Conservation (phyloP, 2,888 invertebrate species). For the Strigamia crassipes region DNA sequence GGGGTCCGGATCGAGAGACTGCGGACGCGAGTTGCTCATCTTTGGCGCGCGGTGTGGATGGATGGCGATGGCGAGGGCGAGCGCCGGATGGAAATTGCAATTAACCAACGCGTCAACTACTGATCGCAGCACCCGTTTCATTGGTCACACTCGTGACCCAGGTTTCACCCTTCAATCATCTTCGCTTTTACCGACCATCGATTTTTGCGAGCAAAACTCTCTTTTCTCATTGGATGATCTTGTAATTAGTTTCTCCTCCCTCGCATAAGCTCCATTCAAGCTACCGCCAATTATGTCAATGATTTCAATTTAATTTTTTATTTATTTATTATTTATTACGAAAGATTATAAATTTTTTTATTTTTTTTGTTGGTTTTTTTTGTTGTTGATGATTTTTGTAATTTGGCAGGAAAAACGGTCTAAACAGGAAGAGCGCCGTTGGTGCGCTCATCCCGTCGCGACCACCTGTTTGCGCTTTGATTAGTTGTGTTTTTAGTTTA, state of each 20-base stretch:
- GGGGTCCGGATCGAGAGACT: not conserved
- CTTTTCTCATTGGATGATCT: constrained; percentile 7
- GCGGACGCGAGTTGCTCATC: constrained; percentile 26
- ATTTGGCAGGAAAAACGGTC: constrained; percentile 4
- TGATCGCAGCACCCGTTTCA: constrained; percentile 26
- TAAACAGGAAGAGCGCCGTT: not conserved
- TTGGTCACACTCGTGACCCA: constrained; percentile 22
- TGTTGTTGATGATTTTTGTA: too few relatives aligned
- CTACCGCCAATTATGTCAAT: not conserved
- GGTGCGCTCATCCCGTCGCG: not conserved
- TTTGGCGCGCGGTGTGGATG: not conserved
- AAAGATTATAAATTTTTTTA: not conserved
- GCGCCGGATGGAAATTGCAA: not conserved
- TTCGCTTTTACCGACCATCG: not conserved
- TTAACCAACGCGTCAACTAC: not conserved
- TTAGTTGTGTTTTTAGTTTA: not conserved
- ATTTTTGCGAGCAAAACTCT: not conserved
- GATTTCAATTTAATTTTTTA: not conserved
- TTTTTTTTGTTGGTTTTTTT: too few relatives aligned
- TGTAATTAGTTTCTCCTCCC: constrained; percentile 5
- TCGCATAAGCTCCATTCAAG: not conserved
- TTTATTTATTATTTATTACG: too few relatives aligned
- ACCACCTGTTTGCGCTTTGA: not conserved
- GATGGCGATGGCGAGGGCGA: too few relatives aligned
- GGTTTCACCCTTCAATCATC: constrained; percentile 18